Base-by-base conservation (phyloP, 2,113 vertebrate species). In the Chaenocephalus aceratus region DNA sequence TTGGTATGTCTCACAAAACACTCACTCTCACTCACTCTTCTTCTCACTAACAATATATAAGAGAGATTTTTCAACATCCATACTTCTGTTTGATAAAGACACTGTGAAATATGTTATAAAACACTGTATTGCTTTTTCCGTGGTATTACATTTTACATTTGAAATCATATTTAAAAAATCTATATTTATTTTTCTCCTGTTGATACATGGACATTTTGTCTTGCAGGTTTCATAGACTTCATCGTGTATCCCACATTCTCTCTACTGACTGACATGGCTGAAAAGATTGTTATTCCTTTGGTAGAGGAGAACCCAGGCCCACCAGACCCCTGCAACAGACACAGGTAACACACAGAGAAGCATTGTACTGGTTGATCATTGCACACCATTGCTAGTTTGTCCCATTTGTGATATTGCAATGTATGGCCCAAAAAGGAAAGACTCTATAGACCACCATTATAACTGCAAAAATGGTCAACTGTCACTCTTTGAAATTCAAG, bases 221-320 rank as follows among this genome's bases (percentile, higher is more conserved):
- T 65, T 21, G 0, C 92, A 98, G 97, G 97, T 6, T 99, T 99
- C 89, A 98, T 99, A 0, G 97, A 99, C 82, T 98, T 99, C 87
- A 99, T 99, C 6, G 97, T 99, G 90, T 97, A 97, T 70, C 97
- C 97, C 5, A 98, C 97, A 0, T 98, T 99, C 93, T 97, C 96
- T 10, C 95, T 99, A 75, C 89, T 99, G 88, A 98, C 96, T 0
- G 97, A 99, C 6, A 96, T 98, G 95, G 96, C 97, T 0, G 96
- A 99, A 91, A 98, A 97, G 94, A 96, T 97, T 45, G 95, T 98
- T 74, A 95, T 97, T 77, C 97, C 97, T 0, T 54, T 94, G 54
- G 86, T 90, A 3, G 96, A 98, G 62, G 96, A 97, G 0, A 96
- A 96, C 72, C 93, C 96, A 66, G 96, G 96, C 13, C 90, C 94